These are phyloP conservation scores for Scolopax mira DNA, from an alignment of 2,113 vertebrate species.

Conservation along the genomic window DNA sequence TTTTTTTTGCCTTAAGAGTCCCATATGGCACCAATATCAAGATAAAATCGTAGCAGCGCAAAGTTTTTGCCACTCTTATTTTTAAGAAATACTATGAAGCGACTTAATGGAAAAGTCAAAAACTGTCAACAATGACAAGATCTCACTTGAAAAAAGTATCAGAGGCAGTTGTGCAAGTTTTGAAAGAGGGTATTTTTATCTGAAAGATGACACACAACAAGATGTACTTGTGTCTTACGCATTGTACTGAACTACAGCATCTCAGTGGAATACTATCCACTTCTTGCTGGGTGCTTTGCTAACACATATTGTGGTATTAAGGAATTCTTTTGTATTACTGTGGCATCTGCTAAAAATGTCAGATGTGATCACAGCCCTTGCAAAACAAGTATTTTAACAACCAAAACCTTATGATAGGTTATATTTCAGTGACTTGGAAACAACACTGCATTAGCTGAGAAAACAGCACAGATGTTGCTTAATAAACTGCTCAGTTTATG, in stretches of 20 bases:
- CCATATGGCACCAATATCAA: constrained; percentile 71
- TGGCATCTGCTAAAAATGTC: constrained; percentile 67
- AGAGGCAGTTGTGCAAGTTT: neutral
- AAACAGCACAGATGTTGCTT: constrained; percentile 81
- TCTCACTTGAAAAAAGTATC: neutral
- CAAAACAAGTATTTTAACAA: constrained; percentile 73
- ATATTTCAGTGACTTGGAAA: constrained; percentile 76
- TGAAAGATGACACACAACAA: neutral
- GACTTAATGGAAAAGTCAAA: neutral
- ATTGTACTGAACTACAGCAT: neutral
- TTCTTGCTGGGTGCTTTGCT: neutral
- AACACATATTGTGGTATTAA: constrained; percentile 14
- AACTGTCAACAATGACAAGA: neutral
- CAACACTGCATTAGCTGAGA: constrained; percentile 70
- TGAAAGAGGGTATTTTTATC: neutral
- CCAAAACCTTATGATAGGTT: constrained; percentile 72
- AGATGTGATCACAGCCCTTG: constrained; percentile 67
- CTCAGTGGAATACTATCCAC: neutral
- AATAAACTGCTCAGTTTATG: constrained; percentile 73
- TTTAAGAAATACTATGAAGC: neutral
- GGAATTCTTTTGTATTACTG: constrained; percentile 50
- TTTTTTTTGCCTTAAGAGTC: neutral
- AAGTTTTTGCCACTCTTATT: constrained; percentile 2
- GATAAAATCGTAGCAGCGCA: neutral
- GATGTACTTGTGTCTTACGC: neutral